A percentile compares a stretch with the other conserved stretches of the same genome.
phyloP scores from a whole-genome alignment of 2,888 invertebrate genomes.

The Cantharis rufa region DNA sequence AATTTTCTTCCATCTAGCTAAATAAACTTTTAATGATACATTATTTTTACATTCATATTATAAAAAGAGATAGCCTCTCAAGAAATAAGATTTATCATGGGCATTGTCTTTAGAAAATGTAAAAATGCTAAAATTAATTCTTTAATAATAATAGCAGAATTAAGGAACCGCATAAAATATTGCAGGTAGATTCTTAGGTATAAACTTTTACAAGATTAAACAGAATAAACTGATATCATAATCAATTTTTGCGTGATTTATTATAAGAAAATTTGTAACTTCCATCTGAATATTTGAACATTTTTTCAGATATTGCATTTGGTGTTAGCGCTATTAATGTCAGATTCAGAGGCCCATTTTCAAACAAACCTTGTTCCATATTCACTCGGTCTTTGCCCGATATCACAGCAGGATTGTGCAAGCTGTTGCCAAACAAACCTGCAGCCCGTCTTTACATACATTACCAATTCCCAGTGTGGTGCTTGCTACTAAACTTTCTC shows the following conservation, averaged over 20 bases:
- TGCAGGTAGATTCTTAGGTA: too few species aligned
- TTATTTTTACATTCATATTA: not conserved
- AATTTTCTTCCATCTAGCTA: not conserved
- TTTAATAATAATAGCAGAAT: not conserved
- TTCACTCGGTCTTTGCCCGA: slow-evolving; percentile 26
- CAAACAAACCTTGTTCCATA: slow-evolving; percentile 27
- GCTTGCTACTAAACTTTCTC: slow-evolving; percentile 24
- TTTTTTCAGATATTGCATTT: not conserved
- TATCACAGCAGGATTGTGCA: slow-evolving; percentile 20
- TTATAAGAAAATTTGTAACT: not conserved
- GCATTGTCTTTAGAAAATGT: not conserved
- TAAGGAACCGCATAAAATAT: too few species aligned
- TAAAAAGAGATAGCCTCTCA: not conserved
- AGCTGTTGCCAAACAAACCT: slow-evolving; percentile 29
- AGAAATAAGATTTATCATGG: not conserved
- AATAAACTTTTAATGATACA: not conserved
- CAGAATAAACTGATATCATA: too few species aligned
- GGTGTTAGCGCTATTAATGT: slow-evolving; percentile 19
- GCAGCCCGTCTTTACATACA: slow-evolving; percentile 27
- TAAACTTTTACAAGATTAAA: not conserved
- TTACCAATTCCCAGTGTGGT: slow-evolving; percentile 28
- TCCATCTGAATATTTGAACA: not conserved
- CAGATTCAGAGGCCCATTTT: slow-evolving; percentile 27
- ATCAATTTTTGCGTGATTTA: not conserved
- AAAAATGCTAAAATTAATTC: not conserved